Evolutionary conservation across 1,140 invertebrate genomes (phyloP), one percentile per base, ranked within the genome.

Genomic region (Cardiocondyla obscurior): DNA sequence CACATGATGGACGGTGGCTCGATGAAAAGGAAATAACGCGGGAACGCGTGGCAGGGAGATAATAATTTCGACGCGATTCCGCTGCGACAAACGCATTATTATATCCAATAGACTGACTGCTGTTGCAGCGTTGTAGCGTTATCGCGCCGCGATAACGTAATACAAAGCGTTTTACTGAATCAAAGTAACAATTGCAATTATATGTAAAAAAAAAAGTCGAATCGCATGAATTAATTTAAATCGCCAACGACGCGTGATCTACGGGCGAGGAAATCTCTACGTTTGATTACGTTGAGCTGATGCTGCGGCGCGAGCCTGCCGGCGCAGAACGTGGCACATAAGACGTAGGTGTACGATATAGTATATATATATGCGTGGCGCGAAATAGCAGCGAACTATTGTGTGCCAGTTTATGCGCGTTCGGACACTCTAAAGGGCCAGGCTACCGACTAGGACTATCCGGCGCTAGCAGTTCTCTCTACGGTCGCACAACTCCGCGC

Each of bases 401-500:
- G 74, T 67, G 62, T 62, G 16, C 74, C 22, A 36, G n/a, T 65
- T 67, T 82, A 39, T 46, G 64, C 51, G 19, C 33, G 81, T 83
- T 67, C 33, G 42, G 70, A 49, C 69, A 70, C 69, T 62, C 39
- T 58, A 67, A 53, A 79, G 73, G 58, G 81, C 55, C 42, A 33
- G 25, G 57, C 19, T 36, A 55, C 76, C 82, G 25, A 60, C 70
- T 82, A 87, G 53, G 67, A 72, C 86, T 82, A 87, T 87, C 82
- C 67, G 36, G 25, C 46, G 76, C 64, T 77, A 88, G 85, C 70
- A 82, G 73, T 49, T 79, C 74, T 79, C 74, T 79, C 74, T 57
- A 79, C 81, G 70, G 64, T 44, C 72, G 85, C 82, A 62, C 58
- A 83, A 89, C 83, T 74, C 65, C 65, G 57, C 82, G 74, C 81